Conservation (phyloP, 2,888 invertebrate species). For the Mythimna lalbum region DNA sequence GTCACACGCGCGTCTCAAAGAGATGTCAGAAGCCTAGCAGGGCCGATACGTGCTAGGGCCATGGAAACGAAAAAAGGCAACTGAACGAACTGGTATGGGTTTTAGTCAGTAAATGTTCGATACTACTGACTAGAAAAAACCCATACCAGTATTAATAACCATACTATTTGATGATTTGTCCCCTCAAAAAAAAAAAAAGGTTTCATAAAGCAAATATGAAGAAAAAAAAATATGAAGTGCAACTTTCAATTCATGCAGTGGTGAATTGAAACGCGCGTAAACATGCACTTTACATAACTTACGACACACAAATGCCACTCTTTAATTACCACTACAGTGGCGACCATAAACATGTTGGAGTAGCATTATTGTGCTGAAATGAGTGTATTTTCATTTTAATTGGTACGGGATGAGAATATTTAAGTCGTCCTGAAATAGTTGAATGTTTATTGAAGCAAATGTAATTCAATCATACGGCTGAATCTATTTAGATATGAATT, state of each 20-base stretch:
- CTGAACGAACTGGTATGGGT: no score
- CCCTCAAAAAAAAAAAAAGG: neutral
- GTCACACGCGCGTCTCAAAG: no score
- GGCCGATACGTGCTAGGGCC: no score
- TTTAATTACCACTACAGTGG: constrained; percentile 28
- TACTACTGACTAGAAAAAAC: no score
- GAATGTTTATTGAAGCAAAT: neutral
- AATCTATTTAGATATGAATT: neutral
- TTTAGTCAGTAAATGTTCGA: neutral
- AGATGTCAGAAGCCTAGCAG: no score
- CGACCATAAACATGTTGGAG: constrained; percentile 36
- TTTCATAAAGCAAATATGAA: no score
- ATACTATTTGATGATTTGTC: neutral
- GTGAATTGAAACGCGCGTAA: constrained; percentile 3
- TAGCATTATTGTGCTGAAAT: constrained; percentile 27
- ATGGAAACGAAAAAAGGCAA: no score
- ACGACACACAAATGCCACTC: constrained; percentile 33
- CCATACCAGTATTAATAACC: no score
- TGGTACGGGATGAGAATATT: neutral
- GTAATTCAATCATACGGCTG: neutral
- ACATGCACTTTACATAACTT: constrained; percentile 28
- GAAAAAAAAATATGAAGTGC: neutral
- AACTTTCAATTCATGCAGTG: neutral
- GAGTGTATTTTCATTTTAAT: constrained; percentile 15
- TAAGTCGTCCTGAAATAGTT: neutral